These are phyloP conservation scores for Colostygia pectinataria DNA, from an alignment of 2,888 invertebrate species.

Conservation along the genomic window DNA sequence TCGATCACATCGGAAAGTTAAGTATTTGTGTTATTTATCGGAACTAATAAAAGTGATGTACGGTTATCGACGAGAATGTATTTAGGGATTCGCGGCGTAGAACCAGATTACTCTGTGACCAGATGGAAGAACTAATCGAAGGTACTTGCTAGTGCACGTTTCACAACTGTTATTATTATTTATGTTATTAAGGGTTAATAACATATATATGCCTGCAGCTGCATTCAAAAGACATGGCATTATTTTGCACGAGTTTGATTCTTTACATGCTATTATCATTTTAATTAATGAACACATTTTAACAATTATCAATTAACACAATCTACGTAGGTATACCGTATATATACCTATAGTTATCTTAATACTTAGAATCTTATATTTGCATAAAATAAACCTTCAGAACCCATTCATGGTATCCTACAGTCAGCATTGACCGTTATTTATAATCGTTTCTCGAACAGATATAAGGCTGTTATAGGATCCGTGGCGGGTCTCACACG, in stretches of 20 bases:
- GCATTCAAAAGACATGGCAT: too few relatives aligned
- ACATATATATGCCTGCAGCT: too few relatives aligned
- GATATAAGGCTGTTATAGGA: constrained; percentile 66
- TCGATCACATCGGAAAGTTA: constrained; percentile 76
- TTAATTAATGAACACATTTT: too few relatives aligned
- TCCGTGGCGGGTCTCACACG: constrained; percentile 73
- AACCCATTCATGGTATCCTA: constrained; percentile 38
- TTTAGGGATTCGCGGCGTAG: constrained; percentile 42
- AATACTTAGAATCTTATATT: not conserved
- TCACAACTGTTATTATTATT: too few relatives aligned
- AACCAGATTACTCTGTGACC: not conserved
- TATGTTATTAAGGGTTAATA: too few relatives aligned
- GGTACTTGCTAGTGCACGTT: too few relatives aligned
- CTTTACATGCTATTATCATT: too few relatives aligned
- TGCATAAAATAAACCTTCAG: constrained; percentile 34
- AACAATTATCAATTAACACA: too few relatives aligned
- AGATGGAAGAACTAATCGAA: too few relatives aligned
- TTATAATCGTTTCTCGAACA: constrained; percentile 59
- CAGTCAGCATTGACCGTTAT: constrained; percentile 39
- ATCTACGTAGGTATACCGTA: too few relatives aligned
- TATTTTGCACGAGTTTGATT: too few relatives aligned
- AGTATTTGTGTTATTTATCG: constrained; percentile 73
- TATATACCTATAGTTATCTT: too few relatives aligned
- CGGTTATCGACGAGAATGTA: constrained; percentile 71
- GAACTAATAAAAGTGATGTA: constrained; percentile 79